Conservation (phyloP, 64 coral and sea anemone species). For the Montipora capricornis region DNA sequence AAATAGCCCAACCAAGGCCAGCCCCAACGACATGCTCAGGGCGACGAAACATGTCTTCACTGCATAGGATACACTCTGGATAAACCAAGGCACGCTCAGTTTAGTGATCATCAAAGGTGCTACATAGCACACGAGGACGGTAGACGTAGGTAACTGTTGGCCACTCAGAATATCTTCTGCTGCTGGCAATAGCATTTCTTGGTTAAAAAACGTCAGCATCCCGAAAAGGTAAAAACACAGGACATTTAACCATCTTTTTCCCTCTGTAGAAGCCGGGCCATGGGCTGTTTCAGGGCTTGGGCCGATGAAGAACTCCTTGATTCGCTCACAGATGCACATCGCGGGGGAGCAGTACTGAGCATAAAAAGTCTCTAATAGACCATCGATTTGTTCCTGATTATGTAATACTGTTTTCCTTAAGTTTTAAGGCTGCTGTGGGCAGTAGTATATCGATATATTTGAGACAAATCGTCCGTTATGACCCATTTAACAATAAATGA, state of each 20-base stretch:
- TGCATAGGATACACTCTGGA: conserved; percentile 75
- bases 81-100: conserved; percentile 75
- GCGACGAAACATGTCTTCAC: conserved; percentile 57
- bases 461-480: too few species aligned
- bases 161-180: conserved; percentile 88
- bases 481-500: too few species aligned
- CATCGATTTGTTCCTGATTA: too few species aligned
- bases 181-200: conserved; percentile 83
- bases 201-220: conserved; percentile 82
- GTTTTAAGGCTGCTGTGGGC: too few species aligned
- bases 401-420: too few species aligned
- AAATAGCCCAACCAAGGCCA: conserved; percentile 54
- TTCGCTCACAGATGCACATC: too few species aligned
- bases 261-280: not conserved
- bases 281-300: too few species aligned
- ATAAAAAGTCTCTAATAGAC: too few species aligned
- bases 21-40: conserved; percentile 59
- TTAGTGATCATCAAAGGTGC: conserved; percentile 75
- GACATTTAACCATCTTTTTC: not conserved
- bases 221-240: conserved; percentile 81
- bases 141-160: conserved; percentile 59
- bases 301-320: too few species aligned
- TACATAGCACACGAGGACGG: conserved; percentile 63
- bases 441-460: too few species aligned
- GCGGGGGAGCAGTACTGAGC: too few species aligned